Conservation (phyloP, 2,797 vertebrate genomes). For the Tarsius wallacei region DNA sequence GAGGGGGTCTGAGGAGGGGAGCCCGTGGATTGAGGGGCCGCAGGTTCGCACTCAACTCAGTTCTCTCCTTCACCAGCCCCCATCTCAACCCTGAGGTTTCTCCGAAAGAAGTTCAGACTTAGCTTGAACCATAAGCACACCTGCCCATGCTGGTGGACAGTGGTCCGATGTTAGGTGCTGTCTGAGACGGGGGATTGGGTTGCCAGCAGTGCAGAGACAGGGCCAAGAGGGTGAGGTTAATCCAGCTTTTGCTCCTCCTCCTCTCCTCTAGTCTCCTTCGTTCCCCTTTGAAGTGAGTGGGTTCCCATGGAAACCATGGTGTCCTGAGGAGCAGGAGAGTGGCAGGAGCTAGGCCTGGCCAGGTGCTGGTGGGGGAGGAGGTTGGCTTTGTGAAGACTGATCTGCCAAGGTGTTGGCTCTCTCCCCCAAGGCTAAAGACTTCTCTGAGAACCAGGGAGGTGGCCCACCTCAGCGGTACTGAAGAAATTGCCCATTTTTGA, state of each 20-base stretch:
- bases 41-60: conserved; percentile 10
- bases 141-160: background rate
- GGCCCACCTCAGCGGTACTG: fast-evolving
- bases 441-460: background rate
- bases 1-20: conserved; percentile 8
- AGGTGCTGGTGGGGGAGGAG: conserved; percentile 72
- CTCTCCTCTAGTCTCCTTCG: conserved; percentile 73
- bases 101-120: conserved; percentile 49
- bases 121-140: background rate
- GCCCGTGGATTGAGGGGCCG: background rate
- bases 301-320: conserved; percentile 88
- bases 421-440: background rate
- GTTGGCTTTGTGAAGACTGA: conserved; percentile 2
- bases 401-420: conserved; percentile 9
- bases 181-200: conserved; percentile 14
- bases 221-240: conserved; percentile 76
- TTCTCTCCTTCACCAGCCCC: background rate
- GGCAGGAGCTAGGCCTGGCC: conserved; percentile 74
- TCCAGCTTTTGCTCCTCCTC: conserved; percentile 54
- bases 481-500: conserved; percentile 34
- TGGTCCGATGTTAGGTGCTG: conserved; percentile 13
- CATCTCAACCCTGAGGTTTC: background rate
- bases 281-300: conserved; percentile 85
- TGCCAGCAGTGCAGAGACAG: background rate
- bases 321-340: conserved; percentile 83